A percentile compares a stretch with the other conserved stretches of the same genome.
Conservation (phyloP, 2,888 invertebrate species). For the Nemapogon koenigi region DNA sequence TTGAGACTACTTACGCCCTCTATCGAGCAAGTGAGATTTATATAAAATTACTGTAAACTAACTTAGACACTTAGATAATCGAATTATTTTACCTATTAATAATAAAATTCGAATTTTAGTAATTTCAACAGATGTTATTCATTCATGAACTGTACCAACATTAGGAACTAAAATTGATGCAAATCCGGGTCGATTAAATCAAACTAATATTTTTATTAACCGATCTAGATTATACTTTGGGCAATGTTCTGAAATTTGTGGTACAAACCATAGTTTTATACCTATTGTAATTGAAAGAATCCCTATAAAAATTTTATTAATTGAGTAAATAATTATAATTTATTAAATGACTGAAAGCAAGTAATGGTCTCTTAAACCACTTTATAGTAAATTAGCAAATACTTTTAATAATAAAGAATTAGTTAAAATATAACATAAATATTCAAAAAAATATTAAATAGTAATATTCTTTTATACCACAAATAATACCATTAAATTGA, state of each 20-base stretch:
- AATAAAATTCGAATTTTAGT: constrained; percentile 70
- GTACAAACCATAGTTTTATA: constrained; percentile 81
- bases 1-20: too few relatives aligned
- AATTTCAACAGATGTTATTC: constrained; percentile 69
- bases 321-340: constrained; percentile 57
- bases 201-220: constrained; percentile 67
- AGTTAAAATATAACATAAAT: constrained; percentile 58
- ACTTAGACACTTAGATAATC: too few relatives aligned
- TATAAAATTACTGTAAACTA: too few relatives aligned
- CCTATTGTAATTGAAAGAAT: constrained; percentile 73
- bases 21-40: too few relatives aligned
- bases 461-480: constrained; percentile 71
- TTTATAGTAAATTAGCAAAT: constrained; percentile 67
- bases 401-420: constrained; percentile 72
- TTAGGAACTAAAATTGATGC: constrained; percentile 71
- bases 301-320: constrained; percentile 60
- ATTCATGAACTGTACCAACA: constrained; percentile 69
- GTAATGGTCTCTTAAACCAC: constrained; percentile 75
- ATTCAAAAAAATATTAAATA: constrained; percentile 70
- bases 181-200: constrained; percentile 70
- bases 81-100: constrained; percentile 62
- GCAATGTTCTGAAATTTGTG: constrained; percentile 85
- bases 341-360: constrained; percentile 74
- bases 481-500: constrained; percentile 70
- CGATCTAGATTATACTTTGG: constrained; percentile 73